These are phyloP conservation scores for Epiblema foenella DNA, from an alignment of 2,888 invertebrate species.

Conservation along the genomic window DNA sequence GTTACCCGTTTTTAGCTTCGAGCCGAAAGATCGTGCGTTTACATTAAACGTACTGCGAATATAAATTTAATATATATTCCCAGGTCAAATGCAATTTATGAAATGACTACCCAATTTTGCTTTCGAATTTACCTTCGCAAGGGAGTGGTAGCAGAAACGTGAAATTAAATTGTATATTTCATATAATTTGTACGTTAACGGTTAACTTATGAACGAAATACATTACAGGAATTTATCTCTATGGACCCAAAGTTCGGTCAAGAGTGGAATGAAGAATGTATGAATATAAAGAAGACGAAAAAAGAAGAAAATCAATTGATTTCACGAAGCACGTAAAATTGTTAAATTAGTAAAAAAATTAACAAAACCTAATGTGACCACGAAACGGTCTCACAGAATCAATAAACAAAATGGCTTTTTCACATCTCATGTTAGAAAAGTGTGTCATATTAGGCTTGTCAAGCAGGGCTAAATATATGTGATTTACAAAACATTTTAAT, in stretches of 20 bases:
- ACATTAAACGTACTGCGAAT: slow-evolving; percentile 54
- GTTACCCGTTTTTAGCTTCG: background rate
- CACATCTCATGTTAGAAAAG: too few species aligned
- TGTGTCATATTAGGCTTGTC: too few species aligned
- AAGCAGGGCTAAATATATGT: too few species aligned
- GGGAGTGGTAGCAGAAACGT: slow-evolving; percentile 28
- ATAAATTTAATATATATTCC: slow-evolving; percentile 59
- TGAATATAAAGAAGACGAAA: too few species aligned
- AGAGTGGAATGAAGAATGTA: too few species aligned
- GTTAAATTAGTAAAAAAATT: too few species aligned
- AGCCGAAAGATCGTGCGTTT: slow-evolving; percentile 43
- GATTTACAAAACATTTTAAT: too few species aligned
- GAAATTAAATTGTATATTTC: background rate
- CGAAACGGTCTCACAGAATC: background rate
- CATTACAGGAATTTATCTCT: too few species aligned
- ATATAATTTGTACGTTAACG: background rate
- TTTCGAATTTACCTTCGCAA: slow-evolving; percentile 61
- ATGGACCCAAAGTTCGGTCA: too few species aligned
- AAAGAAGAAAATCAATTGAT: too few species aligned
- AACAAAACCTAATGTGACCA: background rate
- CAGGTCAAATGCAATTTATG: slow-evolving; percentile 67
- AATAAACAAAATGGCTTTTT: slow-evolving; percentile 16
- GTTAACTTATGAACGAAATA: too few species aligned
- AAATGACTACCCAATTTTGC: slow-evolving; percentile 71
- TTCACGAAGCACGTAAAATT: too few species aligned